Percentiles rank a stretch among this genome's conserved stretches.
phyloP scores from a whole-genome alignment of 2,888 invertebrate species.

The Drosophila subquinaria region DNA sequence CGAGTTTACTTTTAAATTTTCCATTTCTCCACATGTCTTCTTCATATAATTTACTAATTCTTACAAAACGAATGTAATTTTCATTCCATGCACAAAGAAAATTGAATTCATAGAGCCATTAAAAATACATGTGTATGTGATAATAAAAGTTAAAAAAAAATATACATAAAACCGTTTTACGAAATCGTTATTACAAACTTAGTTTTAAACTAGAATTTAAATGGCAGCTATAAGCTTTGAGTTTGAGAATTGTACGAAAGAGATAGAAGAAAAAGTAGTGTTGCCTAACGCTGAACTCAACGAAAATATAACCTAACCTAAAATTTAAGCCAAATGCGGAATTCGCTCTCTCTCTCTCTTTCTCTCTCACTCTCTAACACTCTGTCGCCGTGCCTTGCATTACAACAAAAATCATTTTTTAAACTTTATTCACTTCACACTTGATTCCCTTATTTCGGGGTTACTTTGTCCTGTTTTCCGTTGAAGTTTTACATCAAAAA shows the following conservation, averaged over 20 bases:
- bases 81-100: conserved; percentile 55
- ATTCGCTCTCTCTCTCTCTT: conserved; percentile 1
- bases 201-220: conserved; percentile 52
- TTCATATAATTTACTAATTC: conserved; percentile 73
- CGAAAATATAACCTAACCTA: conserved; percentile 15
- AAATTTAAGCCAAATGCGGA: conserved; percentile 20
- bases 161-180: conserved; percentile 19
- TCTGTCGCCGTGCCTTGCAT: conserved; percentile 5
- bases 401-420: conserved; percentile 27
- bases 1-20: conserved; percentile 50
- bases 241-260: conserved; percentile 31
- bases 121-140: conserved; percentile 1
- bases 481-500: conserved; percentile 70
- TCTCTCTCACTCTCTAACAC: background rate
- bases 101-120: conserved; percentile 24
- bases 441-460: conserved; percentile 25
- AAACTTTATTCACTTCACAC: conserved; percentile 29
- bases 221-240: conserved; percentile 68
- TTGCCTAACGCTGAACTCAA: conserved; percentile 13
- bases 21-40: conserved; percentile 45
- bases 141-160: conserved; percentile 11
- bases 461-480: conserved; percentile 44
- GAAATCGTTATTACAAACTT: conserved; percentile 59
- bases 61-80: conserved; percentile 73
- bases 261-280: conserved; percentile 9